Base-by-base conservation (phyloP, 1,140 invertebrate genomes). In the Platyura marginata region DNA sequence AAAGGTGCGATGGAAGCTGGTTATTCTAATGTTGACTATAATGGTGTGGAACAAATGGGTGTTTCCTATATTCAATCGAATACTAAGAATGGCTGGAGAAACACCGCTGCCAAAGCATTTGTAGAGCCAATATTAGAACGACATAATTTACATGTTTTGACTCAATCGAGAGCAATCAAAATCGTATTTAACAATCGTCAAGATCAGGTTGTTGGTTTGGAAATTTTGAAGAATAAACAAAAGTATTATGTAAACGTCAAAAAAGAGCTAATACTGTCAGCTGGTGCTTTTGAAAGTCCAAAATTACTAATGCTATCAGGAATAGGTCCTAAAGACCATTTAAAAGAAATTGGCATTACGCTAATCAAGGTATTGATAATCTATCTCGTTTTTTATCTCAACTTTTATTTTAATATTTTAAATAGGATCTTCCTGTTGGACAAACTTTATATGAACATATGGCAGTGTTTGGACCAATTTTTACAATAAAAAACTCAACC, bases 231-330 rank as follows among this genome's bases (percentile, higher is more conserved):
- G 67, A 51, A 49, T 44, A 57, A 54, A 45, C 59, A 51, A 39
- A 56, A 53, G 39, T 52, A 51, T 39, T 57, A 69, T 2, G 53
- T 52, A 44, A 77, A 76, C 11, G 67, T 16, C 2, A 11, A 48
- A 23, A 72, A 74, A 56, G 76, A 71, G 43, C 65, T 85, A 2
- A 74, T 85, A 45, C 42, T 85, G 40, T 70, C 72, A 42, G 75
- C 79, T 25, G 81, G 81, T 15, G 64, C 72, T 21, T 65, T 81
- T 42, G 79, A 75, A 43, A 69, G 70, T 19, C 71, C 81, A 34
- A 80, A 83, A 66, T 59, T 89, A 29, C 67, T 89, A 38, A 72
- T 87, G 63, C 57, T 81, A 1, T 87, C 82, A 46, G 84, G 84
- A 43, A 71, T 90, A 49, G 85, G 83, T 3, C 79, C 79, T 13